These are phyloP conservation scores for Microplitis mediator DNA, from an alignment of 1,140 invertebrate genomes.

Conservation along the genomic window DNA sequence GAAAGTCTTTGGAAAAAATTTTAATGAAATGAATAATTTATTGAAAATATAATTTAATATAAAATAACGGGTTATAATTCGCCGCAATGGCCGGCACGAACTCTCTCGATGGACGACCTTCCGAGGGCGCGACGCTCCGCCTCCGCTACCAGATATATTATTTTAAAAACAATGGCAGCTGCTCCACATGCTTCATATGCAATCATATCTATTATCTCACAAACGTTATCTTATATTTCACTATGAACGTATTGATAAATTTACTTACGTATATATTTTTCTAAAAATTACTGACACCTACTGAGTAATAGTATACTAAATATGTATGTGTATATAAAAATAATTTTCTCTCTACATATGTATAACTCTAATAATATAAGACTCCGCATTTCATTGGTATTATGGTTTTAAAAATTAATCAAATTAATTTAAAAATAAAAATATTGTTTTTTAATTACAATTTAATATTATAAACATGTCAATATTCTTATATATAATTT, in stretches of 20 bases:
- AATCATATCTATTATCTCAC: not conserved
- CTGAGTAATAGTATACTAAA: no score
- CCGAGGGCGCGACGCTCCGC: constrained; percentile 59
- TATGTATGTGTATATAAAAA: no score
- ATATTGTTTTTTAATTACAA: no score
- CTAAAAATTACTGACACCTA: no score
- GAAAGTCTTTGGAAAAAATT: no score
- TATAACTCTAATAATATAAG: no score
- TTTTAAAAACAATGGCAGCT: constrained; percentile 57
- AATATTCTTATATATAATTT: no score
- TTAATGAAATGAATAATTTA: not conserved
- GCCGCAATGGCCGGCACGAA: constrained; percentile 9
- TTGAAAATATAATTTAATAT: not conserved
- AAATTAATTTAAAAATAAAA: no score
- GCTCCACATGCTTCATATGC: not conserved
- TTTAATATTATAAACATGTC: no score
- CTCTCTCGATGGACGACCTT: constrained; percentile 48
- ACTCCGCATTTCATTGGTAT: no score
- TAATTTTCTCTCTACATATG: no score
- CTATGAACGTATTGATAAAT: not conserved
- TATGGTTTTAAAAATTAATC: no score
- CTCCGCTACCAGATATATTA: constrained; percentile 41
- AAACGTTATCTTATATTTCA: not conserved
- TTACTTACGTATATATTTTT: not conserved
- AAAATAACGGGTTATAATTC: not conserved